These are phyloP conservation scores for Lichenostomus cassidix DNA, from an alignment of 2,113 vertebrate species.

Conservation along the genomic window DNA sequence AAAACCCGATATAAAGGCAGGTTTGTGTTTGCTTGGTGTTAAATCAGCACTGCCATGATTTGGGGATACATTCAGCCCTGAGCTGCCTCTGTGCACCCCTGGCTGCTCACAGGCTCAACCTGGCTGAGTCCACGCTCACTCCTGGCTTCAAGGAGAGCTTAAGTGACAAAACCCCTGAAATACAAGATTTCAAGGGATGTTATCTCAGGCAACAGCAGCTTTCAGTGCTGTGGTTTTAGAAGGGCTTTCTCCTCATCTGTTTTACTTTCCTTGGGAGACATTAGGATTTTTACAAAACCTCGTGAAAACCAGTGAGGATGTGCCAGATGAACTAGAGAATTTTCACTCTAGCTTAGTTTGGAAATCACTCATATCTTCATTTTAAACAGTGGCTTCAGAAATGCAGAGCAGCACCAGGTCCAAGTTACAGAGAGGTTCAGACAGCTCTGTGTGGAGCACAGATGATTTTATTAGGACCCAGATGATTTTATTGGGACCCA, in stretches of 20 bases:
- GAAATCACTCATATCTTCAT: background rate
- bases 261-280: background rate
- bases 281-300: background rate
- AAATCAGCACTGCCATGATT: accelerated
- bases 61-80: background rate
- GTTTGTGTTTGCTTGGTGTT: background rate
- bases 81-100: background rate
- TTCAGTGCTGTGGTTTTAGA: background rate
- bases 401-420: background rate
- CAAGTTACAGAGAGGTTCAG: background rate
- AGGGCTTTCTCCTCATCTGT: background rate
- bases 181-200: background rate
- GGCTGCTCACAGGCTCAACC: background rate
- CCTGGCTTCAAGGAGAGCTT: background rate
- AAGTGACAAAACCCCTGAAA: background rate
- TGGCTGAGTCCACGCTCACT: background rate
- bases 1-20: background rate
- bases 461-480: background rate
- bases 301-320: background rate
- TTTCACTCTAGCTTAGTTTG: background rate
- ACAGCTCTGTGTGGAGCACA: background rate
- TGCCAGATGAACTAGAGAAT: background rate
- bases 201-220: background rate
- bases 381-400: background rate
- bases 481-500: background rate